A percentile compares a stretch with the other conserved stretches of the same genome.
Conservation (phyloP, 2,113 vertebrate genomes). For the Silurus glanis region DNA sequence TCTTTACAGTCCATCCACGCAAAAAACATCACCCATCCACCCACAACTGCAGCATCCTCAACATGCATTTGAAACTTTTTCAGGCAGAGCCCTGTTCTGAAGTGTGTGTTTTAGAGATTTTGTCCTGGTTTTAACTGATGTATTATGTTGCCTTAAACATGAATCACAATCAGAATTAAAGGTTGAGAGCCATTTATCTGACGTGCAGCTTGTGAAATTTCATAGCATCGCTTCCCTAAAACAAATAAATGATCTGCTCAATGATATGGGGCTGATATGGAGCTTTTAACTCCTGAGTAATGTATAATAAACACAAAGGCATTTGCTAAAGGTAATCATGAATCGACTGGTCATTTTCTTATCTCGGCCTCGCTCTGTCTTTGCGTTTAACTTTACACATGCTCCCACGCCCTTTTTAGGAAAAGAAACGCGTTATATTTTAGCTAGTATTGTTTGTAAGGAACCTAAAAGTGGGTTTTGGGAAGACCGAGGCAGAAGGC, state of each 20-base stretch:
- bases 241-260: neutral
- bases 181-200: neutral
- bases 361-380: conserved; percentile 3
- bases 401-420: neutral
- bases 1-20: conserved; percentile 19
- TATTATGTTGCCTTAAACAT: neutral
- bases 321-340: conserved; percentile 25
- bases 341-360: neutral
- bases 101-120: neutral
- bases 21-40: neutral
- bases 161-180: neutral
- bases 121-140: neutral
- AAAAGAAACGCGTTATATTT: neutral
- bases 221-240: neutral
- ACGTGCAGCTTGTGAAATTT: neutral
- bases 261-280: neutral
- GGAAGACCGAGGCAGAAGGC: neutral
- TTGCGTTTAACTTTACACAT: neutral
- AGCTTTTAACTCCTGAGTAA: conserved; percentile 22
- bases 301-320: conserved; percentile 55
- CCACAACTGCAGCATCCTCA: neutral
- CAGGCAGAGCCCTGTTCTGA: neutral
- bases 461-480: neutral
- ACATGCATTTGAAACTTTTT: neutral
- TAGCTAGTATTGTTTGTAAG: neutral